phyloP scores from a whole-genome alignment of 2,113 vertebrate species.

The Tragelaphus strepsiceros region DNA sequence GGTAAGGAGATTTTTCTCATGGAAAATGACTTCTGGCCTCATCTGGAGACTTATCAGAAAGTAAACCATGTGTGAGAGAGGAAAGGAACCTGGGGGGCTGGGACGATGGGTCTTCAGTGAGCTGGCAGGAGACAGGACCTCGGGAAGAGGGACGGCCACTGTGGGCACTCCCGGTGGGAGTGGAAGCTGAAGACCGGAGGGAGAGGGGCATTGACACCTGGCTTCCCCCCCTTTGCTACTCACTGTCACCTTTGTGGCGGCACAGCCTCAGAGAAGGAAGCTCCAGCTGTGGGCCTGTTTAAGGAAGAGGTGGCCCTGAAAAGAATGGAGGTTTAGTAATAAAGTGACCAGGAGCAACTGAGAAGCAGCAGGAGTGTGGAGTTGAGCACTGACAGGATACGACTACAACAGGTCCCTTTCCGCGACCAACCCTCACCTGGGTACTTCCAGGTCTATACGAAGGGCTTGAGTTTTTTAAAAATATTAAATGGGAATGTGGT shows the following conservation, averaged over 20 bases:
- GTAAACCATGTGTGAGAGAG: not conserved
- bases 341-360: not conserved
- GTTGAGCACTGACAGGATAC: not conserved
- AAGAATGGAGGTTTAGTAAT: not conserved
- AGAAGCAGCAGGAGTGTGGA: not conserved
- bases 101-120: not conserved
- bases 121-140: not conserved
- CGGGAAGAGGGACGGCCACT: fast-evolving
- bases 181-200: not conserved
- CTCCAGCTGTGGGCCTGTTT: not conserved
- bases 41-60: not conserved
- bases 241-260: too few relatives aligned
- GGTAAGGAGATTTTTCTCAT: not conserved
- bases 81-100: not conserved
- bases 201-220: not conserved
- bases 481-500: not conserved
- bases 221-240: too few relatives aligned
- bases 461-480: not conserved
- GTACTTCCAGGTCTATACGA: not conserved
- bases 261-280: not conserved
- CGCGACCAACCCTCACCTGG: not conserved
- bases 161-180: too few relatives aligned
- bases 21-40: not conserved
- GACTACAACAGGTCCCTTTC: not conserved
- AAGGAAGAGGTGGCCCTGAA: not conserved